These are phyloP conservation scores for Drosophila recens DNA, from an alignment of 2,888 invertebrate genomes.

Conservation along the genomic window DNA sequence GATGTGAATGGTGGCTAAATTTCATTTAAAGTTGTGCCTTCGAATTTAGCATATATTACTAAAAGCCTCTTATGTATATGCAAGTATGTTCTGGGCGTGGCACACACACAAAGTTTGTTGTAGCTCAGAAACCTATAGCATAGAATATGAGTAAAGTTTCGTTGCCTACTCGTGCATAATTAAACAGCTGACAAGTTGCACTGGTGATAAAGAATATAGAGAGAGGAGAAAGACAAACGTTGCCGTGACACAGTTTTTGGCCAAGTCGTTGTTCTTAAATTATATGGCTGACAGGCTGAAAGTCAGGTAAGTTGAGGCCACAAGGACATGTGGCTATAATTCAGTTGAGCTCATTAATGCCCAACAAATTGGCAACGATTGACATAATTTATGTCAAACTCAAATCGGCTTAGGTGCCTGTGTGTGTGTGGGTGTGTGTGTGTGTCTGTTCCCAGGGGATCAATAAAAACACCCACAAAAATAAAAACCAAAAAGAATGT, in stretches of 20 bases:
- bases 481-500: constrained; percentile 5
- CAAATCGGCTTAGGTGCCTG: constrained; percentile 45
- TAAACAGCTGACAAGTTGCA: constrained; percentile 52
- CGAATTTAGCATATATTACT: constrained; percentile 60
- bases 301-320: constrained; percentile 12
- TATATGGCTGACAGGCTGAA: constrained; percentile 55
- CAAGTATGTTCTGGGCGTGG: constrained; percentile 19
- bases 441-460: constrained; percentile 52
- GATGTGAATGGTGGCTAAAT: constrained; percentile 20
- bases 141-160: constrained; percentile 58
- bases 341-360: constrained; percentile 62
- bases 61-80: constrained; percentile 14
- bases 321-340: constrained; percentile 36
- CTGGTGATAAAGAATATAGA: constrained; percentile 46
- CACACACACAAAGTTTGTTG: constrained; percentile 46
- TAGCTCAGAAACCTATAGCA: constrained; percentile 32
- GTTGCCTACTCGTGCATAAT: constrained; percentile 66
- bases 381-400: constrained; percentile 72
- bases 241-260: constrained; percentile 51
- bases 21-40: constrained; percentile 69
- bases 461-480: constrained; percentile 59
- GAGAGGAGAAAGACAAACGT: background rate
- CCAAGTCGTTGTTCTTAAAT: constrained; percentile 51
- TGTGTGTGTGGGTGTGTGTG: constrained; percentile 21
- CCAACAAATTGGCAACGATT: constrained; percentile 69